phyloP scores from a whole-genome alignment of 2,113 vertebrate genomes.

The Macrotus californicus region DNA sequence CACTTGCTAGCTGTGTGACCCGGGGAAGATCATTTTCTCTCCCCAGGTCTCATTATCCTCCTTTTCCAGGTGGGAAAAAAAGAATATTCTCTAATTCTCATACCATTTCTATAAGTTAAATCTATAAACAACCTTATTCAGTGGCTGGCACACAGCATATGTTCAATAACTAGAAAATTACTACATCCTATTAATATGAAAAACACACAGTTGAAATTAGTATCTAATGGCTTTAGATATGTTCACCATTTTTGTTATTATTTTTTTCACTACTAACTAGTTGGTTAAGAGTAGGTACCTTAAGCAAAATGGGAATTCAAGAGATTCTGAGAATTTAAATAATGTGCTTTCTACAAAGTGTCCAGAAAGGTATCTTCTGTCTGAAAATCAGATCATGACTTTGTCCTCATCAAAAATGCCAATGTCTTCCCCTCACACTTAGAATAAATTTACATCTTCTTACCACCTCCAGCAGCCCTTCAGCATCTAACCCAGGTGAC shows the following conservation, averaged over 20 bases:
- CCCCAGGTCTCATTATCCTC: neutral
- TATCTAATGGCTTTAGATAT: neutral
- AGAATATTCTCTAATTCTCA: neutral
- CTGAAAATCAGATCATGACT: neutral
- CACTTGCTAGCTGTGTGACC: neutral
- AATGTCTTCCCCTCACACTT: neutral
- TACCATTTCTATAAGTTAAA: neutral
- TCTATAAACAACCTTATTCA: neutral
- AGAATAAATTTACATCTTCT: neutral
- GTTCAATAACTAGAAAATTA: neutral
- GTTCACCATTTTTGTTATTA: neutral
- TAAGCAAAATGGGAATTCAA: neutral
- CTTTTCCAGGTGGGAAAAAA: neutral
- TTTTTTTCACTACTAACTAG: neutral
- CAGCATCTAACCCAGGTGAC: too few species aligned
- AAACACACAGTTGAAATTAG: neutral
- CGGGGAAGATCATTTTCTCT: neutral
- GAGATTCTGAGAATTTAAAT: neutral
- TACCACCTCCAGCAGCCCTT: too few species aligned
- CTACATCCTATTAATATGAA: neutral
- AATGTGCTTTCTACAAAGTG: neutral
- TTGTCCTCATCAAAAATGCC: neutral
- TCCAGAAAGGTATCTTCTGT: neutral
- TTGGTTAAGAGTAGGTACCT: neutral
- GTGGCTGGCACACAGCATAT: neutral